Base-by-base conservation (phyloP, 2,888 invertebrate genomes). In the Geotrupes spiniger region DNA sequence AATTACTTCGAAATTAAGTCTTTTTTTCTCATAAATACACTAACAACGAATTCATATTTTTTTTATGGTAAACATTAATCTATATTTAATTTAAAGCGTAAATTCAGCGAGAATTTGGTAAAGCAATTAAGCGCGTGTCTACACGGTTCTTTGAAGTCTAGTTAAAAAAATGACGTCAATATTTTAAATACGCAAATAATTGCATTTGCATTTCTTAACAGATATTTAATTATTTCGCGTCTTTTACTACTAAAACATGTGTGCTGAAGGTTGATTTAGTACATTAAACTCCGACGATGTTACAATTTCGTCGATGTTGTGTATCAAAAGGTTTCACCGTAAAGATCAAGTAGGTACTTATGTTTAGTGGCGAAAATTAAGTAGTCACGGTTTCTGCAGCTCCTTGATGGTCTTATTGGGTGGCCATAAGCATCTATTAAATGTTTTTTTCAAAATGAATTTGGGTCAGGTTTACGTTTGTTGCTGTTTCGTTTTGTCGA, bases 141-240 rank as follows among this genome's bases (percentile, higher is more conserved):
- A 11, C 10, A 27, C 25, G 16, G 10, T 36, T 12, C 41, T 41
- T 46, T 46, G 40, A 46, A 36, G 41, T 41, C 14, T 10, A 28
- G 15, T 38, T 25, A 10, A 41, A 41, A 28, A 46, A 46, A 41
- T 41, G 46, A 46, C 40, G 36, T 46, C 41, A 46, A 46, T 41
- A 41, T 46, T 10, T 46, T 25, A 46, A 45, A 41, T 41, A 27
- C 16, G 21, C 42, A 57, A 57, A 59, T 60, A 57, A 60, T 60
- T 64, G 61, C 62, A 63, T 60, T 60, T 61, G 60, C 63, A 62
- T 59, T 56, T 59, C 60, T 63, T 60, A 62, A 60, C 60, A 61
- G 55, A 58, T 56, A 61, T 61, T 58, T 57, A 59, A 59, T 60
- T 54, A 59, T 54, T 53, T 52, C 46, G 51, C 56, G 56, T 56